These are phyloP conservation scores for Pseudococcus viburni DNA, from an alignment of 2,888 invertebrate genomes.

Conservation along the genomic window DNA sequence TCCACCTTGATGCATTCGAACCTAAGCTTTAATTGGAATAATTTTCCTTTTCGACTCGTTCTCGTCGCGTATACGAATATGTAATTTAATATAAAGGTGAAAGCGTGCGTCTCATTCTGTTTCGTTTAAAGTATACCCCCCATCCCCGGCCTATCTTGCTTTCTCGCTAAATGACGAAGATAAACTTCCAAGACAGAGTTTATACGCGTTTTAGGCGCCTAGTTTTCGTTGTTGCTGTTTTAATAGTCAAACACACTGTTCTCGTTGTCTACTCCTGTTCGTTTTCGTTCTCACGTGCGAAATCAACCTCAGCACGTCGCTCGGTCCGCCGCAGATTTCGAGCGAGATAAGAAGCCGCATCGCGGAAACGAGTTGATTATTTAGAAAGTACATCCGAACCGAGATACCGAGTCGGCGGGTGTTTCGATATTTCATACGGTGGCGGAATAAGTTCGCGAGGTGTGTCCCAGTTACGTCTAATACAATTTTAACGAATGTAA, in stretches of 20 bases:
- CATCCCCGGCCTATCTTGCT: not conserved
- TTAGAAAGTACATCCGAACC: not conserved
- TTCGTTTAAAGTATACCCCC: not conserved
- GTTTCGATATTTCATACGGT: not conserved
- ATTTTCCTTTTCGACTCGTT: slow-evolving; percentile 16
- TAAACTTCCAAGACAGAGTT: not conserved
- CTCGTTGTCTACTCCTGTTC: not conserved
- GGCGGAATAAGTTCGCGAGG: not conserved
- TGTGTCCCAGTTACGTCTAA: not conserved
- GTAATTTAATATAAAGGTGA: not conserved
- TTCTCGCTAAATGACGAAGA: not conserved
- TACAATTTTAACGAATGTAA: not conserved
- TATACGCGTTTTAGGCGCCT: not conserved
- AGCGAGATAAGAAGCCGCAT: not conserved
- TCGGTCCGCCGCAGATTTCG: not conserved
- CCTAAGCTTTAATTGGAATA: not conserved
- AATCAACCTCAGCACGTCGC: not conserved
- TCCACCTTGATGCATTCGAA: not conserved
- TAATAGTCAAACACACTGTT: not conserved
- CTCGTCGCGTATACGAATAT: not conserved
- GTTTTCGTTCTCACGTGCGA: not conserved
- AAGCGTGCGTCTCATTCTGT: not conserved
- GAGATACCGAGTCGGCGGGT: no score
- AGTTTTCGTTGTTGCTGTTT: not conserved
- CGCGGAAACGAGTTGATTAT: not conserved